Base-by-base conservation (phyloP, 2,888 invertebrate genomes). In the Pycnomerus fuliginosus region DNA sequence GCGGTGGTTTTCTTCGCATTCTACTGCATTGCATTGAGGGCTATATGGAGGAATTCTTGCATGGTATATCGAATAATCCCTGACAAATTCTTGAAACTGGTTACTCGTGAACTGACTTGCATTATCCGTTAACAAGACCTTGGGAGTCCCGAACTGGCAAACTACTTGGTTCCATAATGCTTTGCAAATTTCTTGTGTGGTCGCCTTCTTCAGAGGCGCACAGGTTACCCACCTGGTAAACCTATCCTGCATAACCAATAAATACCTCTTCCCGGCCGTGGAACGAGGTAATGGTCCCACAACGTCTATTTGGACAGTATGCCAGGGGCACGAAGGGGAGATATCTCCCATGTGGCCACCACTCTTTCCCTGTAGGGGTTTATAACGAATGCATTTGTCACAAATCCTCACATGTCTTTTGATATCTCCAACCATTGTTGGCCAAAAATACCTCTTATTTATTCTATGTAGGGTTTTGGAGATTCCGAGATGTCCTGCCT, bases 1-100 rank as follows among this genome's bases (percentile, higher is more conserved):
- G 5, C 53, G 42, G 11, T 68, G 67, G 16, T 64, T 44, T 0
- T 44, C 25, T 1, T 50, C 45, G 2, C 64, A 56, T 44, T 70
- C 68, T 0, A 62, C 64, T 0, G 65, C 63, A 37, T 70, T 68
- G 2, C 56, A 60, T 22, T 69, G 66, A 55, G 3, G 59, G 14
- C 56, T 47, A 56, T 52, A 56, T 3, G 50, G 51, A 1, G 65
- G 61, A 0, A 61, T 64, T 1, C 35, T 17, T 1, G 48, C 46
- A 22, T 58, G 55, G 5, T 10, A 15, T 2, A 58, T 56, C 0
- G 39, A 39, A n/a, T n/a, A n/a, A n/a, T n/a, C 48, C 13, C 38
- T 25, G 2, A 59, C 37, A 15, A 47, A 10, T 1, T 49, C 15
- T 4, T 16, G 13, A 10, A 61, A 53, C 4, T 28, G 7, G 10